Evolutionary conservation across 2,113 vertebrate species (phyloP), one percentile per base, ranked within the genome.

Genomic region (Monopterus albus): DNA sequence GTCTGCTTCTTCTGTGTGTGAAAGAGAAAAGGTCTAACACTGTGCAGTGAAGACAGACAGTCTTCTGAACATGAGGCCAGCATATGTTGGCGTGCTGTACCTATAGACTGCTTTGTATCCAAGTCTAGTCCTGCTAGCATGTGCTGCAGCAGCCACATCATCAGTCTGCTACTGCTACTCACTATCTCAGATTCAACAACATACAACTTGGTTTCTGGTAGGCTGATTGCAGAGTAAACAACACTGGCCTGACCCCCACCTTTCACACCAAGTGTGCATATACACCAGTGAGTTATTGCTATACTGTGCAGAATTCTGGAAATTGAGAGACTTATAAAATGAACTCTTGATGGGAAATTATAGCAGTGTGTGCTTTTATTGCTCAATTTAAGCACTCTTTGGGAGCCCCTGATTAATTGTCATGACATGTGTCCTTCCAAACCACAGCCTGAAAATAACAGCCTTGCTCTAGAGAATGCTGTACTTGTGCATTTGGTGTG

Each of bases 341-440:
- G 3, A 15, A 20, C 6, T 9, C 23, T 49, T n/a, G n/a, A n/a
- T n/a, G n/a, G n/a, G n/a, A n/a, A n/a, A n/a, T n/a, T n/a, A n/a
- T n/a, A n/a, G 42, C 62, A 12, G 21, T 3, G 42, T 12, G 7
- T 15, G 12, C 20, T 0, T 35, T 57, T 52, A 21, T 15, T 20
- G 57, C 39, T 67, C 50, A 28, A 15, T 5, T 40, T 25, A 72
- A 53, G 28, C 2, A 2, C 2, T 63, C 26, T 43, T 59, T 69
- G 42, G 57, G 39, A 15, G 82, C 74, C 66, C 21, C 59, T 70
- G 79, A 66, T 62, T 87, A 79, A 84, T 81, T 78, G 82, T 83
- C 69, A 63, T 53, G 67, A 86, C 85, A 78, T 85, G 78, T 82
- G 86, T 91, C 88, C 69, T 69, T 75, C 56, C 56, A 61, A 75